Percentiles rank a stretch among this genome's conserved stretches.
Evolutionary conservation across 2,797 vertebrate species (phyloP).

Genomic region (Agapornis canus): DNA sequence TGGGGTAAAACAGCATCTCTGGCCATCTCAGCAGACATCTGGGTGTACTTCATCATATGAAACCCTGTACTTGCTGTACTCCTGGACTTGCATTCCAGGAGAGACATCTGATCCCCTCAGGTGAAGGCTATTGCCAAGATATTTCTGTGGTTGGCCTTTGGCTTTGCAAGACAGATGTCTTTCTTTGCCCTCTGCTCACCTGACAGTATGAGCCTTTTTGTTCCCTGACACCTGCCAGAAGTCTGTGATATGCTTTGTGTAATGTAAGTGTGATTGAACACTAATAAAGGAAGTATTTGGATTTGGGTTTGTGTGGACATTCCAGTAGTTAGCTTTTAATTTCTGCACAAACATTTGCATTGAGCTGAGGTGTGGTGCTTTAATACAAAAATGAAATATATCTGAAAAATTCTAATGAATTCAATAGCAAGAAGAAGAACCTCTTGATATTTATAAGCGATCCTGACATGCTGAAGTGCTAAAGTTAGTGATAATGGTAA

Average conservation of each 20-base stretch:
- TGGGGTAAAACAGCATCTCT: background rate
- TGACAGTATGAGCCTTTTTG: background rate
- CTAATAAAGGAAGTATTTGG: conserved; percentile 1
- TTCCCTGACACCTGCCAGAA: conserved; percentile 11
- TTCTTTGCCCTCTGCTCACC: background rate
- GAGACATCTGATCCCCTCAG: background rate
- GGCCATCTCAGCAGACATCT: background rate
- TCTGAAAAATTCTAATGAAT: background rate
- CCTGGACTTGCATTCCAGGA: background rate
- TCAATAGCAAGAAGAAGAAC: background rate
- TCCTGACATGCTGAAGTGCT: background rate
- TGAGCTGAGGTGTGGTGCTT: background rate
- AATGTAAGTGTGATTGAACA: background rate
- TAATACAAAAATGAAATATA: background rate
- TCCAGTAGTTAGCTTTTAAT: background rate
- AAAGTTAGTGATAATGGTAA: background rate
- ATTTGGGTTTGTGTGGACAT: background rate
- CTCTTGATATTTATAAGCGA: background rate
- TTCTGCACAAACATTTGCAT: background rate
- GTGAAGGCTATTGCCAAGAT: background rate
- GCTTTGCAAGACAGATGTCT: background rate
- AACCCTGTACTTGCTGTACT: background rate
- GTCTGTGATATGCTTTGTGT: background rate
- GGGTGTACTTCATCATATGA: background rate
- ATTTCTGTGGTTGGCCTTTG: conserved; percentile 13